A percentile compares a stretch with the other conserved stretches of the same genome.
Conservation (phyloP, 2,113 vertebrate genomes). For the Clarias macrocephalus region DNA sequence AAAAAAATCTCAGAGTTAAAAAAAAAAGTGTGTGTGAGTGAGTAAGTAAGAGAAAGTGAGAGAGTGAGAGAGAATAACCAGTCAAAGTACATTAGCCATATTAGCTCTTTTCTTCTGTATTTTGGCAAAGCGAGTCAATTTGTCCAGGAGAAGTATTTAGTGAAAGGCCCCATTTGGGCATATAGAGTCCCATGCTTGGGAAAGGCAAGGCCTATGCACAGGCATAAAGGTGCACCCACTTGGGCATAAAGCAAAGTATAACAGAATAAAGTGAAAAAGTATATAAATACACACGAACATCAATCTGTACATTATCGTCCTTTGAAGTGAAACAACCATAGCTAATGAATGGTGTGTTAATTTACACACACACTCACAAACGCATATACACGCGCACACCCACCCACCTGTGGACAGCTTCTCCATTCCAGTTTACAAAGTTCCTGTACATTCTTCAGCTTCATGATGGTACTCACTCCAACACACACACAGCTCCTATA, state of each 20-base stretch:
- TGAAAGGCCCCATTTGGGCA: no score
- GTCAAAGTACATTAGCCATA: background rate
- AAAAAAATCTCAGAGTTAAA: constrained; percentile 6
- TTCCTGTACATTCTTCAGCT: constrained; percentile 70
- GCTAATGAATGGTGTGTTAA: background rate
- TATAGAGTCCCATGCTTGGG: background rate
- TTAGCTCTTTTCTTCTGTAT: background rate
- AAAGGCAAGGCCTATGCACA: accelerated
- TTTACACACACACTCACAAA: background rate
- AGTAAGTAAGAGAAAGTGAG: background rate
- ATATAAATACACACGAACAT: background rate
- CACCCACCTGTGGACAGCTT: constrained; percentile 75
- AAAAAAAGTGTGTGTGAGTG: no score
- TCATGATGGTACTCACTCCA: constrained; percentile 61
- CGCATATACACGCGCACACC: background rate
- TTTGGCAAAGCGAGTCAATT: background rate
- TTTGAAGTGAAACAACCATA: background rate
- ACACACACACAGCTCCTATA: constrained; percentile 31
- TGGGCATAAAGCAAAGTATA: background rate
- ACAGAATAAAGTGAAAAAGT: background rate
- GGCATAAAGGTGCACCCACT: background rate
- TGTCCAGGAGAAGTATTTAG: background rate
- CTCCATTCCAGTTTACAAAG: constrained; percentile 72
- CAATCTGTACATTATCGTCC: background rate
- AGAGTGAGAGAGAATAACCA: background rate